A percentile compares a stretch with the other conserved stretches of the same genome.
Evolutionary conservation across 1,140 invertebrate species (phyloP).

Genomic region (Palaemon carinicauda): DNA sequence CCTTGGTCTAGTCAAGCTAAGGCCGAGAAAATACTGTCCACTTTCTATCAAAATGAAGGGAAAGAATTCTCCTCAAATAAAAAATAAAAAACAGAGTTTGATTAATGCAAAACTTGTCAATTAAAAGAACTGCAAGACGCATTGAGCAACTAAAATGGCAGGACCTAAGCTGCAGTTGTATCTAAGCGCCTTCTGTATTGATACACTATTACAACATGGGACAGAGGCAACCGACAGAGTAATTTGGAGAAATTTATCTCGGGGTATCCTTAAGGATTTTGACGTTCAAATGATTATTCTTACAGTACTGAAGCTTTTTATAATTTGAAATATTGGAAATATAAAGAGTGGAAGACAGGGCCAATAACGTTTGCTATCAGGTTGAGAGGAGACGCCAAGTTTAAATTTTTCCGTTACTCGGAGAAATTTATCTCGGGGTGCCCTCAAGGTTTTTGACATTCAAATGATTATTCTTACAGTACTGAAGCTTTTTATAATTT

Average conservation of each 20-base stretch:
- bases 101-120: not conserved
- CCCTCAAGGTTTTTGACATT: not conserved
- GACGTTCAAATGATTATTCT: too few species aligned
- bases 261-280: not conserved
- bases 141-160: not conserved
- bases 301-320: too few species aligned
- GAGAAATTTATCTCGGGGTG: not conserved
- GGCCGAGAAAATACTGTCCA: too few species aligned
- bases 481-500: too few species aligned
- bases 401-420: too few species aligned
- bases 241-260: not conserved
- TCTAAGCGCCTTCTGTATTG: not conserved
- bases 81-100: conserved; percentile 2
- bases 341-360: too few species aligned
- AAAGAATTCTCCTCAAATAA: conserved; percentile 39
- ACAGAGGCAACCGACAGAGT: conserved; percentile 3
- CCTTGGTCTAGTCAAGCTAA: not conserved
- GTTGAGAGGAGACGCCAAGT: too few species aligned
- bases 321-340: too few species aligned
- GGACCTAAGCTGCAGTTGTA: conserved; percentile 29
- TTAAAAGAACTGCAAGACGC: not conserved
- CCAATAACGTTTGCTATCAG: too few species aligned
- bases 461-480: too few species aligned
- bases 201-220: conserved; percentile 4
- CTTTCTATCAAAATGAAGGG: not conserved